These are phyloP conservation scores for Ptiloglossa arizonensis DNA, from an alignment of 1,140 invertebrate genomes.

Conservation along the genomic window DNA sequence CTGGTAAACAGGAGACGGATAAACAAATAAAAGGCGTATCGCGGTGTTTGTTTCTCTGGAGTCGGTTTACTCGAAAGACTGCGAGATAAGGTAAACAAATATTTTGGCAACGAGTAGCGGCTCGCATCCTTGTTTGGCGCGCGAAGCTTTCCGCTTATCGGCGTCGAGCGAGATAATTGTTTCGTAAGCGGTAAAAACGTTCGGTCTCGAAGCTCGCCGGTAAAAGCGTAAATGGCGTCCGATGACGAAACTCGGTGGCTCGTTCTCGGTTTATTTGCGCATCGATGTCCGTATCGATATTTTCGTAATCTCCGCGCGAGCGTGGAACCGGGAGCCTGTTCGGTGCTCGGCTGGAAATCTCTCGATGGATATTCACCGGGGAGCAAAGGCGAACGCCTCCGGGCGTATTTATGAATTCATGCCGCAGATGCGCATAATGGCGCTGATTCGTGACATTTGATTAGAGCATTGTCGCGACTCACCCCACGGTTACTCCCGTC, in stretches of 20 bases:
- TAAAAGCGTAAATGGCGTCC: background rate
- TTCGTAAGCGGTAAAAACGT: background rate
- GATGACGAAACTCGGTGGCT: background rate
- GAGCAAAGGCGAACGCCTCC: slow-evolving; percentile 64
- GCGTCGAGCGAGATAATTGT: background rate
- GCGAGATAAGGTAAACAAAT: background rate
- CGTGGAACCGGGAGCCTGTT: background rate
- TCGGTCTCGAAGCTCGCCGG: too few species aligned
- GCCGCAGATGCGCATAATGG: slow-evolving; percentile 80
- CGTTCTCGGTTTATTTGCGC: background rate
- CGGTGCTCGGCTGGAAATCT: slow-evolving; percentile 11
- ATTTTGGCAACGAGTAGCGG: background rate
- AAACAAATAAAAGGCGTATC: background rate
- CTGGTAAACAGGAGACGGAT: background rate
- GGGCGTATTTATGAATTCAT: slow-evolving; percentile 81
- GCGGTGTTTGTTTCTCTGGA: slow-evolving; percentile 3
- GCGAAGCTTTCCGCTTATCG: background rate
- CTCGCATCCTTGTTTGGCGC: background rate
- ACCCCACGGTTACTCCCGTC: slow-evolving; percentile 65
- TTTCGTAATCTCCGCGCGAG: background rate
- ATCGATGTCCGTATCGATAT: background rate
- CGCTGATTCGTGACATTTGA: slow-evolving; percentile 82
- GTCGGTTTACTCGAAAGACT: background rate
- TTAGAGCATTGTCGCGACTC: slow-evolving; percentile 79
- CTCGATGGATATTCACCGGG: slow-evolving; percentile 53